Evolutionary conservation across 2,797 vertebrate species (phyloP), one percentile per base, ranked within the genome.

Genomic region (Girardinus metallicus): DNA sequence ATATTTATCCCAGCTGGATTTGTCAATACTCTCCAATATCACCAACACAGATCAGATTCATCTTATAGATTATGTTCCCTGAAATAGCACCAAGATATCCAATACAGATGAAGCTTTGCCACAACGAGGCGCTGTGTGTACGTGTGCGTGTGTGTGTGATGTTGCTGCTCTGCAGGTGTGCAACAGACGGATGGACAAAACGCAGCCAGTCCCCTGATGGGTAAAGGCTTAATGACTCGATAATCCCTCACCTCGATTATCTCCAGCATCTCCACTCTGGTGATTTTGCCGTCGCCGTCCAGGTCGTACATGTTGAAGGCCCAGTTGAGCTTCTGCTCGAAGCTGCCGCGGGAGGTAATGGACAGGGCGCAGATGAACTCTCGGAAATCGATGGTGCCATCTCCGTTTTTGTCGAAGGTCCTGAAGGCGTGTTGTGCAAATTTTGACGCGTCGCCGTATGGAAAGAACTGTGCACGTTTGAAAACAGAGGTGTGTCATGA

Each of bases 271-370:
- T 99, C 98, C 94, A 99, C 98, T 91, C 98, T 93, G 89, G 98
- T 99, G 94, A 99, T 99, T 96, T 99, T 99, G 88, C 98, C 98
- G 10, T 99, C 98, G 0, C 98, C 98, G 21, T 99, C 98, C 94
- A 99, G 95, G 93, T 99, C 98, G 0, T 99, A 99, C 98, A 99
- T 99, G 94, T 99, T 99, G 96, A 99, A 99, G 90, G 98, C 98
- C 98, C 98, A 99, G 95, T 99, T 99, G 76, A 99, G 97, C 91
- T 99, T 99, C 94, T 99, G 98, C 96, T 99, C 98, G 41, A 99
- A 99, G 91, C 98, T 99, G 89, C 98, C 98, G 68, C 98, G 96
- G 78, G 98, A 99, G 73, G 98, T 99, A 95, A 99, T 99, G 94
- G 98, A 99, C 90, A 99, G 95, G 0, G 98, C 98, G 8, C 98